These are phyloP conservation scores for Daboia siamensis DNA, from an alignment of 2,113 vertebrate genomes.

Conservation along the genomic window DNA sequence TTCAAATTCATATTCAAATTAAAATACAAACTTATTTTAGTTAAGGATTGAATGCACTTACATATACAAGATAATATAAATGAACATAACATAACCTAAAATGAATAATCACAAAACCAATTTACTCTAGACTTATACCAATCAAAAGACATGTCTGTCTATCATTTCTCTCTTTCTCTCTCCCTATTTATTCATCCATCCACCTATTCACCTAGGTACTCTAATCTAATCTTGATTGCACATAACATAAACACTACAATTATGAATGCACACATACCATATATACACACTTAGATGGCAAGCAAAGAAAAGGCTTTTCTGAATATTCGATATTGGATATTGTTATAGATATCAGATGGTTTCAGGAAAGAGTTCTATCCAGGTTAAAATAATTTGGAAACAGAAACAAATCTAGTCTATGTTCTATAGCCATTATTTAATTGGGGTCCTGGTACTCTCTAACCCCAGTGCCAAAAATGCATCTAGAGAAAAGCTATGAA, in stretches of 20 bases:
- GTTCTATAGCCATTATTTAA: background rate
- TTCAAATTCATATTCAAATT: background rate
- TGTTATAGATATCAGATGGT: background rate
- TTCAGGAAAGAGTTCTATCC: background rate
- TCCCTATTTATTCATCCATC: no score
- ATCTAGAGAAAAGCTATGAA: background rate
- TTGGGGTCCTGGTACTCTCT: background rate
- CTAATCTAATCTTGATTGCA: background rate
- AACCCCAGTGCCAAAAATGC: background rate
- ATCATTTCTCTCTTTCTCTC: background rate
- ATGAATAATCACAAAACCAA: background rate
- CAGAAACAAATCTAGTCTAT: background rate
- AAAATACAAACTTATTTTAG: background rate
- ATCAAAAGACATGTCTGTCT: background rate
- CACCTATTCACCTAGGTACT: no score
- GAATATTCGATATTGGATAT: background rate
- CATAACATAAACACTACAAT: background rate
- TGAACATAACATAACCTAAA: background rate
- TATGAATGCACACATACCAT: background rate
- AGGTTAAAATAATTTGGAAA: background rate
- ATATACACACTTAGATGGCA: background rate
- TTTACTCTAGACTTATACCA: background rate
- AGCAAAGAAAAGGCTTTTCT: background rate
- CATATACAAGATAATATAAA: background rate
- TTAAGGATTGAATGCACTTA: background rate